These are phyloP conservation scores for Discoglossus pictus DNA, from an alignment of 2,797 vertebrate species.

Conservation along the genomic window DNA sequence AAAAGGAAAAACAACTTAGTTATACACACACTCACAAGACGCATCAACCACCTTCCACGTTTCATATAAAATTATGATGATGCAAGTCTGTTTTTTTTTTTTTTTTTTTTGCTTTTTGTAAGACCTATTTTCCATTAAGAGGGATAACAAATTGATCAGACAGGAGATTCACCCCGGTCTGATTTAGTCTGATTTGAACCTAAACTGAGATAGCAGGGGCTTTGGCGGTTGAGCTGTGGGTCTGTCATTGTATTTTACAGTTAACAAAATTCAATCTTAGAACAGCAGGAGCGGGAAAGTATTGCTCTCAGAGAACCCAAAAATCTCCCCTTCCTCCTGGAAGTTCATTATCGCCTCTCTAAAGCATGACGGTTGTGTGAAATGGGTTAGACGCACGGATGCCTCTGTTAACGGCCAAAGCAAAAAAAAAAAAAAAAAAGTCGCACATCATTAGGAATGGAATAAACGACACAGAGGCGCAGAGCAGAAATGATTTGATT, in stretches of 20 bases:
- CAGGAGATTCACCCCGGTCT: constrained; percentile 72
- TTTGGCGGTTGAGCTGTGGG: constrained; percentile 66
- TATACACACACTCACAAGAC: too few species aligned
- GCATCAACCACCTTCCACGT: too few species aligned
- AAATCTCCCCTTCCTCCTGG: constrained; percentile 68
- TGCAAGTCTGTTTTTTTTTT: too few species aligned
- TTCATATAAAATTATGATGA: too few species aligned
- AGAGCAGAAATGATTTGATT: constrained; percentile 97
- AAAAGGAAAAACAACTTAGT: too few species aligned
- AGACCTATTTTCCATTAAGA: constrained; percentile 85
- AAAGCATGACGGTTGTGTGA: constrained; percentile 76
- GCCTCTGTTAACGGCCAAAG: constrained; percentile 78
- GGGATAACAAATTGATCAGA: constrained; percentile 81
- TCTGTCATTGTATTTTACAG: constrained; percentile 72
- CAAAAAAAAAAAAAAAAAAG: constrained; percentile 67
- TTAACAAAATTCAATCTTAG: constrained; percentile 73
- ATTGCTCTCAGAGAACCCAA: constrained; percentile 59
- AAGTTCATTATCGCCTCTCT: constrained; percentile 75
- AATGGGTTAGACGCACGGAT: constrained; percentile 80
- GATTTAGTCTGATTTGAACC: constrained; percentile 74
- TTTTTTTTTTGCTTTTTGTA: too few species aligned
- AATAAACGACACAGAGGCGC: constrained; percentile 89
- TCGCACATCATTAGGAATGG: constrained; percentile 84
- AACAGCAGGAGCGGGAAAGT: constrained; percentile 69
- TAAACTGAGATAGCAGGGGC: constrained; percentile 69